Evolutionary conservation across 2,888 invertebrate species (phyloP).

Genomic region (Physocephala rufipes): DNA sequence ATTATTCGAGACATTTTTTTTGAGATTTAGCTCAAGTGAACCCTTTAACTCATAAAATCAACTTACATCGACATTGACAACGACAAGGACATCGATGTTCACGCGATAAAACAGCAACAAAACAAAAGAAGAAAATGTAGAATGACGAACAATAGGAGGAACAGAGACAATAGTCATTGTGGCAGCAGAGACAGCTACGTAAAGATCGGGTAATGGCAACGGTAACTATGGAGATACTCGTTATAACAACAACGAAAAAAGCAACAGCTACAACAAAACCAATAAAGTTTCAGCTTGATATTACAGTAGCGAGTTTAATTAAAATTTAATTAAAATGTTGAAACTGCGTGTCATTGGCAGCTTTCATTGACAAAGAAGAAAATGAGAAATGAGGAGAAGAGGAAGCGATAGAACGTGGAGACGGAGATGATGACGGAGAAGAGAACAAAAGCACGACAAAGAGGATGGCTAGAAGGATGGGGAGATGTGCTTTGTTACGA

Average conservation of each 20-base stretch:
- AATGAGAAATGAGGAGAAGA: not conserved
- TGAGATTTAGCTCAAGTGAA: no score
- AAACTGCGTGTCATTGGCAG: conserved; percentile 26
- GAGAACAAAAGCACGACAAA: no score
- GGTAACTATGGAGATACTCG: not conserved
- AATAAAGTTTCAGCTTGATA: conserved; percentile 21
- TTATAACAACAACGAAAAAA: not conserved
- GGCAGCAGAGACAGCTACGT: not conserved
- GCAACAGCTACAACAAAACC: not conserved
- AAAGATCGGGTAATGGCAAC: not conserved
- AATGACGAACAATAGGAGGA: not conserved
- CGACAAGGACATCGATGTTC: no score
- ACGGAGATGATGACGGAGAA: not conserved
- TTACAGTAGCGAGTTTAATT: conserved; percentile 43
- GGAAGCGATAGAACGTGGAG: not conserved
- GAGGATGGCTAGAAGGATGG: no score
- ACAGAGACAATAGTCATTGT: not conserved
- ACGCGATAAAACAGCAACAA: no score
- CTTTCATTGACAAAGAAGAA: not conserved
- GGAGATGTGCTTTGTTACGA: not conserved
- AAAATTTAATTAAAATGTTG: conserved; percentile 46
- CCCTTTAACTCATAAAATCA: no score
- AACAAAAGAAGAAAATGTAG: no score
- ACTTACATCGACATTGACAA: no score
- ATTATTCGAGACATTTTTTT: no score